Evolutionary conservation across 1,140 invertebrate genomes (phyloP), one percentile per base, ranked within the genome.

Genomic region (Saccostrea cuccullata): DNA sequence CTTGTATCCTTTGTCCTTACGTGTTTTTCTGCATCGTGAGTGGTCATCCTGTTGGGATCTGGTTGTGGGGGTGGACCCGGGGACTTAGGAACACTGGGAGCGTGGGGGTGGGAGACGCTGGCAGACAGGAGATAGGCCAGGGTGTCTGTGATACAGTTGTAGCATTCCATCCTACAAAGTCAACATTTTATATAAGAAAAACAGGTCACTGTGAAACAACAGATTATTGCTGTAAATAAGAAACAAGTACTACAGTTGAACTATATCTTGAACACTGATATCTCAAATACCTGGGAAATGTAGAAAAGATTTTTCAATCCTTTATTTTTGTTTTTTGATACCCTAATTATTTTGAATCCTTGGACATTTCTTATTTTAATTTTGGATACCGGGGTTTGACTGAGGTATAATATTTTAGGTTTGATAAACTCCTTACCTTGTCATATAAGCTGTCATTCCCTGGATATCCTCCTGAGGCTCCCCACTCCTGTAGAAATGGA

Each of bases 401-500:
- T 36, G 30, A n/a, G n/a, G n/a, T 36, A 36, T 36, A 2, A 2
- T 36, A 36, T 47, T 47, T 47, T 47, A 6, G 1, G 47, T 0
- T 8, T 64, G 15, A 6, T n/a, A 17, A 30, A 13, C 23, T 23
- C 40, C 1, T 30, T 36, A 94, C 94, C 95, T 93, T 17, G 90
- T 86, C 40, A 91, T 90, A 89, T 93, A 95, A 12, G 93, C 92
- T 86, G 94, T 93, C 90, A 93, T 94, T 26, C 95, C 96, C 89
- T 95, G 94, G 40, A 93, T 91, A 95, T 98, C 98, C 84, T 97
- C 97, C 23, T 94, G 92, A 1, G 97, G 97, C 93, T 98, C 97
- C 87, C 97, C 97, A 92, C 97, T 98, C 90, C 97, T 97, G 93
- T 99, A 99, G 95, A 97, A 99, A 95, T 98, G 97, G 17, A 98